Percentiles rank a stretch among this genome's conserved stretches.
Evolutionary conservation across 2,113 vertebrate genomes (phyloP).

Genomic region (Phalacrocorax pelagicus): DNA sequence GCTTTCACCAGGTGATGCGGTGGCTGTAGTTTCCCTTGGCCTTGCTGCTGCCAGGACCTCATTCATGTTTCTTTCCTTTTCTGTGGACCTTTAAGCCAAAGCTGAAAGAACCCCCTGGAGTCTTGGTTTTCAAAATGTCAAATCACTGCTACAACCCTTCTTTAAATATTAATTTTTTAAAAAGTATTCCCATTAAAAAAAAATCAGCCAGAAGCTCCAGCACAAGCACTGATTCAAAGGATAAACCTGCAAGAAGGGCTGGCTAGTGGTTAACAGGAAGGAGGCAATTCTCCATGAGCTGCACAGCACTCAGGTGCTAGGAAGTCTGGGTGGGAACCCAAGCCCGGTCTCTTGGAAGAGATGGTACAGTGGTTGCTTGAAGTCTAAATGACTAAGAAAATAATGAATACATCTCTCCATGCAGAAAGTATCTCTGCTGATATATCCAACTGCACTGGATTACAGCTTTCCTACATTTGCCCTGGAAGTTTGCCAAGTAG

Average conservation of each 20-base stretch:
- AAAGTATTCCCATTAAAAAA: not conserved
- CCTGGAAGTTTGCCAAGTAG: not conserved
- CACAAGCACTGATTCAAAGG: not conserved
- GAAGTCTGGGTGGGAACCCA: not conserved
- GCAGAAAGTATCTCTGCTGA: not conserved
- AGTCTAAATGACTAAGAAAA: not conserved
- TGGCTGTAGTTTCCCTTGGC: not conserved
- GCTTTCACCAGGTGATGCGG: not conserved
- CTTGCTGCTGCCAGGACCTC: not conserved
- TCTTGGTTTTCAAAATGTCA: not conserved
- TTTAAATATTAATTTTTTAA: not conserved
- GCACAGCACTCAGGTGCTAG: not conserved
- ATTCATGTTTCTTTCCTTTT: not conserved
- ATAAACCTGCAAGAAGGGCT: not conserved
- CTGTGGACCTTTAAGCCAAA: not conserved
- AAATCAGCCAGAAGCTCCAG: not conserved
- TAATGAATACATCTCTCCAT: not conserved
- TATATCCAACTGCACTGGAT: not conserved
- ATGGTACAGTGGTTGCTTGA: not conserved
- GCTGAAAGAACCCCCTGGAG: not conserved
- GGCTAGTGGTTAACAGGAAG: not conserved
- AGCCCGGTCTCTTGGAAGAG: not conserved
- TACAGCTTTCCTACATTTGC: slow-evolving; percentile 4
- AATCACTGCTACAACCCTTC: not conserved
- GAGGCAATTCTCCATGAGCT: not conserved